A percentile compares a stretch with the other conserved stretches of the same genome.
phyloP scores from a whole-genome alignment of 2,113 vertebrate genomes.

The Myanophis thanlyinensis region DNA sequence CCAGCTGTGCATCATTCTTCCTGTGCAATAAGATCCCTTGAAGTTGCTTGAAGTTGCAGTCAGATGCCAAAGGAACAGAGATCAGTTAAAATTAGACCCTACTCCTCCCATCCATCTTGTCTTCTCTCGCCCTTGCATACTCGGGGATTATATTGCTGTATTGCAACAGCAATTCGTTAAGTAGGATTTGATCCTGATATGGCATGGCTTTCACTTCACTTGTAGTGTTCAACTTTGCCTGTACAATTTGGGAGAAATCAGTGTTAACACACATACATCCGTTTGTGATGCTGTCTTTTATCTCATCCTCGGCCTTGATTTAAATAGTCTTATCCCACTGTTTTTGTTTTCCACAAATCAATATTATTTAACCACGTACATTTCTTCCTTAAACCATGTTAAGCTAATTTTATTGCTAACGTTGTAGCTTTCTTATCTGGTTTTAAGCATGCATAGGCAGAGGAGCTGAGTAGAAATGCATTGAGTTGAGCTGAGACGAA shows the following conservation, averaged over 20 bases:
- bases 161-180: background rate
- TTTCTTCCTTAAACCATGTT: background rate
- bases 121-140: background rate
- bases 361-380: background rate
- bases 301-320: background rate
- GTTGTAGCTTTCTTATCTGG: background rate
- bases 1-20: fast-evolving
- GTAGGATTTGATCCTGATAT: background rate
- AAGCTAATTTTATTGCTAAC: background rate
- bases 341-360: background rate
- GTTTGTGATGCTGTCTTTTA: background rate
- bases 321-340: background rate
- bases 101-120: background rate
- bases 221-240: background rate
- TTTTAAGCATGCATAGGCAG: background rate
- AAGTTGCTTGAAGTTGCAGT: fast-evolving
- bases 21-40: background rate
- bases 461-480: background rate
- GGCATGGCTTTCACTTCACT: background rate
- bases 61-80: slow-evolving; percentile 29
- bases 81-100: slow-evolving; percentile 41
- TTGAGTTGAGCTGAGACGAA: background rate
- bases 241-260: background rate
- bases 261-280: background rate
- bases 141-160: background rate